Evolutionary conservation across 2,797 vertebrate species (phyloP).

Genomic region (Hafferia zeledoni): DNA sequence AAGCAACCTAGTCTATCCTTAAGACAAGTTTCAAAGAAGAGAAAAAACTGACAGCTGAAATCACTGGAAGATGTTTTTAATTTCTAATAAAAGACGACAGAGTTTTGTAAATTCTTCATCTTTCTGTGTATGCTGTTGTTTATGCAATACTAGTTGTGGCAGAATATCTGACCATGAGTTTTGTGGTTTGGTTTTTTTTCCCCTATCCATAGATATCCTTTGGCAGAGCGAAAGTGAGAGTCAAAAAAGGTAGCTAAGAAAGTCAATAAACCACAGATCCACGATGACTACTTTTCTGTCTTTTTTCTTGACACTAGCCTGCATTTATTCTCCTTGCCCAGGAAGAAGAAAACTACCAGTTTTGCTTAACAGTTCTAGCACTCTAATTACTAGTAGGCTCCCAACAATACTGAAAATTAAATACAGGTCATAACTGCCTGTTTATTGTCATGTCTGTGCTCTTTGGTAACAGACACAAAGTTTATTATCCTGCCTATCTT

Average conservation of each 20-base stretch:
- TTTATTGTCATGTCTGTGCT: neutral
- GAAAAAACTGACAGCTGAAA: neutral
- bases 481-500: neutral
- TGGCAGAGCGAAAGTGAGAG: neutral
- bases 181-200: neutral
- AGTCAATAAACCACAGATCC: neutral
- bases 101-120: neutral
- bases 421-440: neutral
- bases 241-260: neutral
- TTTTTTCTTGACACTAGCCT: neutral
- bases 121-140: neutral
- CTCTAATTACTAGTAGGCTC: neutral
- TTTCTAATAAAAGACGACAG: neutral
- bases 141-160: neutral
- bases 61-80: neutral
- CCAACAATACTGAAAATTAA: neutral
- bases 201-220: neutral
- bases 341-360: neutral
- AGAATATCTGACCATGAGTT: neutral
- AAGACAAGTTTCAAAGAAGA: neutral
- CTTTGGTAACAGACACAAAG: neutral
- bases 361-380: neutral
- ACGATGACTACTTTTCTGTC: neutral
- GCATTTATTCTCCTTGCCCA: neutral
- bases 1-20: neutral